A percentile compares a stretch with the other conserved stretches of the same genome.
Evolutionary conservation across 1,140 invertebrate species (phyloP).

Genomic region (Bactericera cockerelli): DNA sequence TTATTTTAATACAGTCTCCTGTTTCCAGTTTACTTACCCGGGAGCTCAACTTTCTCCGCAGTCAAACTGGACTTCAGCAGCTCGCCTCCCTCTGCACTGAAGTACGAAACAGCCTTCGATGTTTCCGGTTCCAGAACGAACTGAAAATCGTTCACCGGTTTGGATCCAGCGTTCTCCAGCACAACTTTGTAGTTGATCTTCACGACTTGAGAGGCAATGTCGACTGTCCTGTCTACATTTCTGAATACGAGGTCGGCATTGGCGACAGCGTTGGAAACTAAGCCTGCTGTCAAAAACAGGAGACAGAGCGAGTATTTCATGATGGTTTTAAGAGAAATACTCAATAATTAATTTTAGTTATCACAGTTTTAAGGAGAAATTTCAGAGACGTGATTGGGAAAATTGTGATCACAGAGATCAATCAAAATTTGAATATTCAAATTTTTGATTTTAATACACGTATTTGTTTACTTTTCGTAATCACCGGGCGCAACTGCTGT

Average conservation of each 20-base stretch:
- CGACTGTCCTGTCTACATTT: constrained; percentile 71
- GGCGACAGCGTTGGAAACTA: background rate
- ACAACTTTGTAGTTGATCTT: constrained; percentile 64
- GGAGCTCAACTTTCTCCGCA: background rate
- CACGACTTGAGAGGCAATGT: constrained; percentile 74
- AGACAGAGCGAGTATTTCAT: too few species aligned
- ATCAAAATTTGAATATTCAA: too few species aligned
- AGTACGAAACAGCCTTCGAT: constrained; percentile 50
- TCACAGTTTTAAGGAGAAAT: too few species aligned
- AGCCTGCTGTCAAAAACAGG: too few species aligned
- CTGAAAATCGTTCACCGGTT: constrained; percentile 48
- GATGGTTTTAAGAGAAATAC: too few species aligned
- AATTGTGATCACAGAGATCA: too few species aligned
- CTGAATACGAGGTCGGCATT: constrained; percentile 46
- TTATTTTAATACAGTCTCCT: too few species aligned
- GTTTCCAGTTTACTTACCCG: constrained; percentile 16
- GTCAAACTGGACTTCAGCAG: background rate
- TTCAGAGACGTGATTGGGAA: too few species aligned
- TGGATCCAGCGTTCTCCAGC: constrained; percentile 63
- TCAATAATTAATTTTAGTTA: too few species aligned
- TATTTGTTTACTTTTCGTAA: too few species aligned
- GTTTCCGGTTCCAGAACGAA: constrained; percentile 49
- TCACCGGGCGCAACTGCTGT: too few species aligned
- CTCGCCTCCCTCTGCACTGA: constrained; percentile 35
- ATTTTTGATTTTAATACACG: too few species aligned